Conservation (phyloP, 2,888 invertebrate species). For the Meiosimyza decipiens region DNA sequence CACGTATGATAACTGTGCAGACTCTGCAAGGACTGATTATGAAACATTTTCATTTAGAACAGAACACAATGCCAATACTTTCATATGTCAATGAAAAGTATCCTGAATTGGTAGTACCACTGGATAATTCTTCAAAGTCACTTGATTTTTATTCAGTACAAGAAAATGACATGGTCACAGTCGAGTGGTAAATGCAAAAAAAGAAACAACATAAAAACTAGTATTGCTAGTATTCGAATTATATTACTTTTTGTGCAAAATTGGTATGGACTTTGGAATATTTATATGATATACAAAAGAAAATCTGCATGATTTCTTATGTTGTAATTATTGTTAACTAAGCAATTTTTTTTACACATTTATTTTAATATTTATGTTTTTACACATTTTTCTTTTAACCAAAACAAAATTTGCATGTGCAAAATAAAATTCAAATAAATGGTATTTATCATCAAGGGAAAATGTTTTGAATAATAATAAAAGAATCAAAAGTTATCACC, state of each 20-base stretch:
- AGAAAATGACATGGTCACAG: slow-evolving; percentile 83
- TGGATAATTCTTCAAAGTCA: slow-evolving; percentile 86
- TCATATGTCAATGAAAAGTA: slow-evolving; percentile 70
- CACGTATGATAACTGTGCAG: slow-evolving; percentile 82
- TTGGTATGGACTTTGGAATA: too few species aligned
- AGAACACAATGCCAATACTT: slow-evolving; percentile 56
- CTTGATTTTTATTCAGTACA: slow-evolving; percentile 86
- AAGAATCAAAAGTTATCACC: too few species aligned
- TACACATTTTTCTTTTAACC: slow-evolving; percentile 14
- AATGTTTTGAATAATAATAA: too few species aligned
- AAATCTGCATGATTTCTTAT: neutral
- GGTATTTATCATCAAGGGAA: too few species aligned
- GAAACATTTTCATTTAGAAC: slow-evolving; percentile 74
- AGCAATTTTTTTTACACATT: slow-evolving; percentile 10
- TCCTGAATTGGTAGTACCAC: slow-evolving; percentile 75
- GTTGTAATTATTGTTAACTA: slow-evolving; percentile 1
- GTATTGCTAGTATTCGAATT: too few species aligned
- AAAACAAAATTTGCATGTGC: slow-evolving; percentile 21
- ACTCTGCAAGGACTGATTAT: slow-evolving; percentile 85
- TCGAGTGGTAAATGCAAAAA: slow-evolving; percentile 69
- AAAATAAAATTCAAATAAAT: neutral
- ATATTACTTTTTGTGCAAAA: too few species aligned
- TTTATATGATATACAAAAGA: slow-evolving; percentile 7
- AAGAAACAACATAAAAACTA: too few species aligned
- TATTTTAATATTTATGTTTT: slow-evolving; percentile 17